phyloP scores from a whole-genome alignment of 2,888 invertebrate species.

The Parelbella ahira region DNA sequence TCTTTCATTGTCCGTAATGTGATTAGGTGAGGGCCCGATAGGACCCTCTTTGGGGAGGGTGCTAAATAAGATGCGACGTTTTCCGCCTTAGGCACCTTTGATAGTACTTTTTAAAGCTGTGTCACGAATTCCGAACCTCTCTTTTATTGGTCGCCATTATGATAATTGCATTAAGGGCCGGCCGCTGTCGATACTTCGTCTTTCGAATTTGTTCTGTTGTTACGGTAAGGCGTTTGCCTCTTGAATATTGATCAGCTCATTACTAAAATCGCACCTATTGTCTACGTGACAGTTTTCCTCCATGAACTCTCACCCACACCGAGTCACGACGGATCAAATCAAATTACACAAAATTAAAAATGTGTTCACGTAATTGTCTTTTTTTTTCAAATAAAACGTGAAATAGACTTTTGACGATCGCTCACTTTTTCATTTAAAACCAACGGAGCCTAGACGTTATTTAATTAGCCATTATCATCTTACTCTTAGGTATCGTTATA shows the following conservation, averaged over 20 bases:
- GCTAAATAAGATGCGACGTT: slow-evolving; percentile 78
- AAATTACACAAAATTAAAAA: slow-evolving; percentile 52
- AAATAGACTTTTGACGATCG: no score
- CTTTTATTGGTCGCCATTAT: slow-evolving; percentile 79
- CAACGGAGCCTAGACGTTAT: no score
- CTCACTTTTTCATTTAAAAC: no score
- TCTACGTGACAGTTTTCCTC: slow-evolving; percentile 71
- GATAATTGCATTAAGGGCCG: slow-evolving; percentile 77
- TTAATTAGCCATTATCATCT: no score
- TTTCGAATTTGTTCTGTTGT: slow-evolving; percentile 77
- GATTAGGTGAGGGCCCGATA: slow-evolving; percentile 66
- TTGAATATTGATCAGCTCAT: slow-evolving; percentile 77
- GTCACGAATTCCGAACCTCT: slow-evolving; percentile 74
- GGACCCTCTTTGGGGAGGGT: slow-evolving; percentile 60
- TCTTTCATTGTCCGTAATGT: slow-evolving; percentile 72
- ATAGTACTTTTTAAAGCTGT: slow-evolving; percentile 76
- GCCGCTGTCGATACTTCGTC: slow-evolving; percentile 73
- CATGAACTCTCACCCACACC: slow-evolving; percentile 40
- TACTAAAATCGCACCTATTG: slow-evolving; percentile 74
- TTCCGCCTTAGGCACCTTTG: slow-evolving; percentile 76
- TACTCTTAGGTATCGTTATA: no score
- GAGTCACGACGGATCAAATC: slow-evolving; percentile 36
- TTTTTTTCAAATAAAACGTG: slow-evolving; percentile 15
- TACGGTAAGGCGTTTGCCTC: slow-evolving; percentile 66
- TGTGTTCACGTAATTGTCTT: slow-evolving; percentile 35